phyloP scores from a whole-genome alignment of 2,113 vertebrate genomes.

The Mirounga angustirostris region DNA sequence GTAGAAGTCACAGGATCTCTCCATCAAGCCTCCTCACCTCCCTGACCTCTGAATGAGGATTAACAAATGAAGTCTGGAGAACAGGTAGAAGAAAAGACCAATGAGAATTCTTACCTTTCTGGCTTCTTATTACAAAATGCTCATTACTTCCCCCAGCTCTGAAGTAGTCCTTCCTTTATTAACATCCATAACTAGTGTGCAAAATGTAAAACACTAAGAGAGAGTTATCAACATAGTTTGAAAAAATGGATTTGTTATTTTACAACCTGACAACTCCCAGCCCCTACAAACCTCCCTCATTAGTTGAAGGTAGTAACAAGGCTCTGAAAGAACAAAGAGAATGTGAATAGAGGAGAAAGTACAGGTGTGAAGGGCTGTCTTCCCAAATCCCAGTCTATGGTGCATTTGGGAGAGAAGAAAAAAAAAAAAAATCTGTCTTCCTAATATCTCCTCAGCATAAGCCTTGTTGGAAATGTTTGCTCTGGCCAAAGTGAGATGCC shows the following conservation, averaged over 20 bases:
- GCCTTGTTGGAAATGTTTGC: conserved; percentile 77
- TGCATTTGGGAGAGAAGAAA: neutral
- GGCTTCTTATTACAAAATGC: conserved; percentile 10
- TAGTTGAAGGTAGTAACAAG: conserved; percentile 77
- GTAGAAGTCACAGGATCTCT: neutral
- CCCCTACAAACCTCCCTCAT: conserved; percentile 69
- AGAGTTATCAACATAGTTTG: conserved; percentile 52
- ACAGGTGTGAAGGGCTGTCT: conserved; percentile 83
- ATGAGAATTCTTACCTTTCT: neutral
- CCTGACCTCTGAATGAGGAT: conserved; percentile 4
- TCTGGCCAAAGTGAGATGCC: conserved; percentile 64
- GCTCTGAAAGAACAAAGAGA: conserved; percentile 79
- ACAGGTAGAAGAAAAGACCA: neutral
- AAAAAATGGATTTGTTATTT: conserved; percentile 78
- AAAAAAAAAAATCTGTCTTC: neutral
- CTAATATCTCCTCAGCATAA: conserved; percentile 75
- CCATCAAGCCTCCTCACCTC: neutral
- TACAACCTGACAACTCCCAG: conserved; percentile 76
- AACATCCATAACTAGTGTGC: conserved; percentile 71
- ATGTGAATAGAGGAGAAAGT: conserved; percentile 78
- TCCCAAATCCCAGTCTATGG: conserved; percentile 77
- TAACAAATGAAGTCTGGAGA: neutral
- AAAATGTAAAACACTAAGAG: conserved; percentile 69
- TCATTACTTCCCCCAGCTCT: conserved; percentile 25
- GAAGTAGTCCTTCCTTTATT: conserved; percentile 68